Base-by-base conservation (phyloP, 2,113 vertebrate genomes). In the Syngnathoides biaculeatus region DNA sequence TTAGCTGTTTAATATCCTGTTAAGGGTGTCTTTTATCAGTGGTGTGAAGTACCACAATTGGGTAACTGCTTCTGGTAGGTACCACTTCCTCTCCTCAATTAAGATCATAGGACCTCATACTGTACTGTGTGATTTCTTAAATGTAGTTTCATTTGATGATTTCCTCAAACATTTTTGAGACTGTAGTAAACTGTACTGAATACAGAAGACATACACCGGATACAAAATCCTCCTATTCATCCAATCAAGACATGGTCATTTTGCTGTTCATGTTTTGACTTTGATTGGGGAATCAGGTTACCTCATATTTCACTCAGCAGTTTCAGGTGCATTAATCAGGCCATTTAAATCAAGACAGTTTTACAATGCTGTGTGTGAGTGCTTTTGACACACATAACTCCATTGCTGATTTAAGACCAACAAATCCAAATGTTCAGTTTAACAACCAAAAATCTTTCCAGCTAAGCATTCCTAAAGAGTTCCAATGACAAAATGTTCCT, bases 1-100 rank as follows among this genome's bases (percentile, higher is more conserved):
- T 88, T 88, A 85, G 88, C 87, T 90, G 87, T 89, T 90, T 88
- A 90, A 89, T 89, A 89, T 91, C 89, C 90, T 89, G 87, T 88
- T 89, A 85, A 86, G 84, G 77, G 79, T 64, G 79, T 80, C 71
- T 83, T 87, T 89, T 82, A 83, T 87, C 80, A 81, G 75, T 84
- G 71, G 63, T 64, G 76, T 75, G 71, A 74, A 79, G 78, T 82
- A 77, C 73, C 73, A 77, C 20, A 19, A 71, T 84, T 85, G 71
- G 76, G 71, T 77, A 74, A 77, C 72, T 78, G 84, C 71, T 62
- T 69, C 64, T 35, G 38, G 38, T 45, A 13, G 60, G 57, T 65
- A 38, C 27, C 26, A 14, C n/a, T 50, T 72, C 64, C 65, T 45
- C 62, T 24, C 70, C 48, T n/a, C n/a, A n/a, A 57, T 43, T 24